Conservation (phyloP, 2,888 invertebrate species). For the Maniola hyperantus region DNA sequence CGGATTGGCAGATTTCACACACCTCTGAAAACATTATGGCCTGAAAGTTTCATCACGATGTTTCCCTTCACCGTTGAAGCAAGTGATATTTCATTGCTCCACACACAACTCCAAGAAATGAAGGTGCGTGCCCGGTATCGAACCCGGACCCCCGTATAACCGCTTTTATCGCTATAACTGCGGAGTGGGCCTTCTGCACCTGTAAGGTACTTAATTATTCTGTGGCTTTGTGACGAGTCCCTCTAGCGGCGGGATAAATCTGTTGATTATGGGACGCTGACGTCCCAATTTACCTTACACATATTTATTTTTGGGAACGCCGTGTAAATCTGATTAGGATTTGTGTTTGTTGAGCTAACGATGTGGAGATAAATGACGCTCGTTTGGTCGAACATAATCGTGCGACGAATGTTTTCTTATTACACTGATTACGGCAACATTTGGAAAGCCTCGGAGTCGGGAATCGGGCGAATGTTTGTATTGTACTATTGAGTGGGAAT, state of each 20-base stretch:
- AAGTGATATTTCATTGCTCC: no score
- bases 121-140: no score
- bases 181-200: no score
- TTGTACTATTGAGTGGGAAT: background rate
- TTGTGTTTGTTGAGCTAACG: slow-evolving; percentile 34
- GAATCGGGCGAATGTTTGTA: slow-evolving; percentile 5
- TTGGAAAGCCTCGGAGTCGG: slow-evolving; percentile 2
- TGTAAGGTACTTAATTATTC: no score
- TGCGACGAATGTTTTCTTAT: slow-evolving; percentile 9
- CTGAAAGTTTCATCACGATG: no score
- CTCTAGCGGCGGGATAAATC: slow-evolving; percentile 31
- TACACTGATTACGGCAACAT: slow-evolving; percentile 8
- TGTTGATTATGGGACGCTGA: slow-evolving; percentile 31
- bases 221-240: no score
- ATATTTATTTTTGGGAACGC: slow-evolving; percentile 38
- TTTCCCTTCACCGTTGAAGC: no score
- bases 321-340: slow-evolving; percentile 39
- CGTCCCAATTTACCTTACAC: slow-evolving; percentile 39
- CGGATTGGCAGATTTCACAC: no score
- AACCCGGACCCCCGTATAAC: no score
- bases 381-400: slow-evolving; percentile 27
- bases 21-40: no score
- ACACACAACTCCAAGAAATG: no score
- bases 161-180: no score
- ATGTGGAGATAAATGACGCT: slow-evolving; percentile 35